phyloP scores from a whole-genome alignment of 2,797 vertebrate species.

The Erpetoichthys calabaricus region DNA sequence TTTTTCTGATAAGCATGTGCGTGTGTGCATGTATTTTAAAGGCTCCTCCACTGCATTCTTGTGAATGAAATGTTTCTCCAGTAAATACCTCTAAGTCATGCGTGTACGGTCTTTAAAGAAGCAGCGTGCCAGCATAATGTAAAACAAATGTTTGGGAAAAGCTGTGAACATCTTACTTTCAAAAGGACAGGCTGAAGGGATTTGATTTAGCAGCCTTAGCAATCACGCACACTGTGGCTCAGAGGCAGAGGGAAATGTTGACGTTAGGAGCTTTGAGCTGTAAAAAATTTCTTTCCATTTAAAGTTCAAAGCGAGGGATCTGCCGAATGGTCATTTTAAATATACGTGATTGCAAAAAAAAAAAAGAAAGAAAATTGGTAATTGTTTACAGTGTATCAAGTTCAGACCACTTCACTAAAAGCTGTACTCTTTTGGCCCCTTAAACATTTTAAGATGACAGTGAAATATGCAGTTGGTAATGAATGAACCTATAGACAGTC shows the following conservation, averaged over 20 bases:
- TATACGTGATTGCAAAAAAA: too few relatives aligned
- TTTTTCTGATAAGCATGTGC: constrained; percentile 9
- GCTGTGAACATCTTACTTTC: constrained; percentile 7
- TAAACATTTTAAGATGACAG: constrained; percentile 30
- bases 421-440: constrained; percentile 10
- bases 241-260: constrained; percentile 5
- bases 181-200: constrained; percentile 21
- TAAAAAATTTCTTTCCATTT: not conserved
- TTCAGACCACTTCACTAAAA: not conserved
- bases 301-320: not conserved
- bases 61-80: constrained; percentile 18
- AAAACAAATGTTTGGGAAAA: constrained; percentile 17
- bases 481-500: constrained; percentile 32
- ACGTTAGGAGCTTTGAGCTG: not conserved
- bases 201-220: constrained; percentile 30
- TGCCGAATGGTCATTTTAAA: too few relatives aligned
- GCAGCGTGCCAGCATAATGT: constrained; percentile 12
- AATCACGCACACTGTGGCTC: constrained; percentile 31
- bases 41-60: constrained; percentile 9
- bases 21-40: constrained; percentile 1
- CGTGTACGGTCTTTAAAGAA: constrained; percentile 12
- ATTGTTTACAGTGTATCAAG: constrained; percentile 12
- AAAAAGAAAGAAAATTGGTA: constrained; percentile 1
- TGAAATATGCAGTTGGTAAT: constrained; percentile 42
- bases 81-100: constrained; percentile 16